Evolutionary conservation across 2,797 vertebrate species (phyloP).

Genomic region (Cryptoprocta ferox): DNA sequence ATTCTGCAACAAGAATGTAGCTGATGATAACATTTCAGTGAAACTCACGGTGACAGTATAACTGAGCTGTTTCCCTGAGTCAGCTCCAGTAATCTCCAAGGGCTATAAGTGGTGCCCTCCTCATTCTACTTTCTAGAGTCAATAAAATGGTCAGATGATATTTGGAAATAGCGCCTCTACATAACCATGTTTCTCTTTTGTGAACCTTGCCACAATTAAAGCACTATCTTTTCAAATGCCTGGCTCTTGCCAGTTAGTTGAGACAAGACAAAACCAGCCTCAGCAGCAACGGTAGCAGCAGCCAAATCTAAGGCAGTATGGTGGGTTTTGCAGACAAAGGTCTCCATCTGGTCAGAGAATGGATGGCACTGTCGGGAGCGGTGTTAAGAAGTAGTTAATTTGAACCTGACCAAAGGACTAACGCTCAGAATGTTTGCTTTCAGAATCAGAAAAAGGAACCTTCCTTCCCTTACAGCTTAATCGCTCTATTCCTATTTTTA

Average conservation of each 20-base stretch:
- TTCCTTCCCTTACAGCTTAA: slow-evolving; percentile 41
- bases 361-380: not conserved
- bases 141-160: slow-evolving; percentile 62
- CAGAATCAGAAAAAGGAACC: slow-evolving; percentile 50
- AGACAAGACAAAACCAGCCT: not conserved
- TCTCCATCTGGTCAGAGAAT: not conserved
- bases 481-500: slow-evolving; percentile 67
- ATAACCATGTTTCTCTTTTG: slow-evolving; percentile 35
- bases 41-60: not conserved
- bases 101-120: not conserved
- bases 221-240: slow-evolving; percentile 1
- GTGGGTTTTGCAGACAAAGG: not conserved
- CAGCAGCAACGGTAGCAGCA: not conserved
- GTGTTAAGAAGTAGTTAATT: slow-evolving; percentile 24
- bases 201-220: slow-evolving; percentile 13
- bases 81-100: slow-evolving; percentile 18
- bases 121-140: slow-evolving; percentile 53
- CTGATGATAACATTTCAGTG: slow-evolving; percentile 45
- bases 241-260: not conserved
- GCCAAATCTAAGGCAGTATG: not conserved
- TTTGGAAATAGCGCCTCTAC: slow-evolving; percentile 28
- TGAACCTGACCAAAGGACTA: slow-evolving; percentile 39
- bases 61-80: slow-evolving; percentile 28
- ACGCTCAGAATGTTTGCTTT: slow-evolving; percentile 53
- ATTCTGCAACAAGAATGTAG: slow-evolving; percentile 57